Conservation (phyloP, 2,888 invertebrate species). For the Rhaphigaster nebulosa region DNA sequence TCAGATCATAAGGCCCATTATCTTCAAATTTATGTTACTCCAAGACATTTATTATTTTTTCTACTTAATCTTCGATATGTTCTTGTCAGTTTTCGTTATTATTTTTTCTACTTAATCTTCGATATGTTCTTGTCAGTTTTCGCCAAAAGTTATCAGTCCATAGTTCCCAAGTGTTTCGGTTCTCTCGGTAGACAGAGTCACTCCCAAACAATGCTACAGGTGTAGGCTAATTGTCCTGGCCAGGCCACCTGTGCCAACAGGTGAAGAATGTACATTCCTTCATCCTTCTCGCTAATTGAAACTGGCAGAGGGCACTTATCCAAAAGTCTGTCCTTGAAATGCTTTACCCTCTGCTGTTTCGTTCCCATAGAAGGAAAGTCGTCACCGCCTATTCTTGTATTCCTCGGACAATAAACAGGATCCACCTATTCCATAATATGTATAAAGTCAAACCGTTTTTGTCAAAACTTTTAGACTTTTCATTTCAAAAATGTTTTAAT, state of each 20-base stretch:
- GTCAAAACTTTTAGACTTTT: not conserved
- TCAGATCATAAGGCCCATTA: not conserved
- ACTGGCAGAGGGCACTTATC: not conserved
- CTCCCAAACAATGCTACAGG: not conserved
- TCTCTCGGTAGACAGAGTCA: not conserved
- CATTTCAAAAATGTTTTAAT: not conserved
- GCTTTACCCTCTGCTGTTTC: not conserved
- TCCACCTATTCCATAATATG: too few relatives aligned
- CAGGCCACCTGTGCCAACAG: not conserved
- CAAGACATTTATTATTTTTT: not conserved
- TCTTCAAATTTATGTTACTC: not conserved
- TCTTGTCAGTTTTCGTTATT: not conserved
- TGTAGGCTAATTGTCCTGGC: not conserved
- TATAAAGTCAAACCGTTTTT: not conserved
- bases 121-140: not conserved
- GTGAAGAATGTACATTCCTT: not conserved
- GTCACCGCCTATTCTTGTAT: not conserved
- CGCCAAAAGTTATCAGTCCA: not conserved
- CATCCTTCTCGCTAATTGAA: conserved; percentile 6
- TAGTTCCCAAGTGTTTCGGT: not conserved
- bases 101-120: not conserved
- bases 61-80: not conserved
- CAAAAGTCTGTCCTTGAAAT: not conserved
- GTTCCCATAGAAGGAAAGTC: not conserved
- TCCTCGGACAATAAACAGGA: not conserved